Percentiles rank a stretch among this genome's conserved stretches.
phyloP scores from a whole-genome alignment of 2,888 invertebrate genomes.

The Tyria jacobaeae region DNA sequence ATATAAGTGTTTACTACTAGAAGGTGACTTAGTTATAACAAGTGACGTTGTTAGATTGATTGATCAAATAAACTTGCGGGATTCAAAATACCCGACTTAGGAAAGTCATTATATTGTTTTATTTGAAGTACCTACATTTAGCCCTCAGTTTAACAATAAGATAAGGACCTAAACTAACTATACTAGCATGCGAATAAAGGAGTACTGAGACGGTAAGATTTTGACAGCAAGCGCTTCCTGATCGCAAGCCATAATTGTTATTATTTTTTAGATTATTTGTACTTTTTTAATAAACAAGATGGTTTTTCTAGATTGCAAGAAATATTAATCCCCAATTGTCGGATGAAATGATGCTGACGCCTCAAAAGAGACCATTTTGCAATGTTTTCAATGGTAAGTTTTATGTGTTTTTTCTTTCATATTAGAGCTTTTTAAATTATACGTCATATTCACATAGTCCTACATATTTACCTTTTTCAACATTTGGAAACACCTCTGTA shows the following conservation, averaged over 20 bases:
- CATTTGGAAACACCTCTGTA: no score
- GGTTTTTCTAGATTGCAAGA: slow-evolving; percentile 65
- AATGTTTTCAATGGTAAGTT: slow-evolving; percentile 94
- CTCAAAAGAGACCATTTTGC: slow-evolving; percentile 94
- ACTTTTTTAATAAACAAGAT: neutral
- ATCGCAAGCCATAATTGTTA: neutral
- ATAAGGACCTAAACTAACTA: no score
- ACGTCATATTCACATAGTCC: no score
- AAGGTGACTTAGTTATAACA: slow-evolving; percentile 69
- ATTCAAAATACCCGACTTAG: slow-evolving; percentile 40
- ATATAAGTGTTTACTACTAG: slow-evolving; percentile 57
- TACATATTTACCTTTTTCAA: no score
- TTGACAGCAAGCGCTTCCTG: neutral
- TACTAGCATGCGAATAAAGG: no score
- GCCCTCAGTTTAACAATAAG: neutral
- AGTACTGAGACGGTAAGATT: neutral
- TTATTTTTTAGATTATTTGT: neutral
- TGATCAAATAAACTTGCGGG: slow-evolving; percentile 46
- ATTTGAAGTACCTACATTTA: neutral
- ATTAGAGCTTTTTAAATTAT: no score
- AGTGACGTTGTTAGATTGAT: slow-evolving; percentile 51
- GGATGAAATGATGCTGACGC: slow-evolving; percentile 80
- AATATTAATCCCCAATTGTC: slow-evolving; percentile 67
- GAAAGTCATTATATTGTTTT: slow-evolving; percentile 17
- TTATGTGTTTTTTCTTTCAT: neutral